These are phyloP conservation scores for Aix galericulata DNA, from an alignment of 2,113 vertebrate species.

Conservation along the genomic window DNA sequence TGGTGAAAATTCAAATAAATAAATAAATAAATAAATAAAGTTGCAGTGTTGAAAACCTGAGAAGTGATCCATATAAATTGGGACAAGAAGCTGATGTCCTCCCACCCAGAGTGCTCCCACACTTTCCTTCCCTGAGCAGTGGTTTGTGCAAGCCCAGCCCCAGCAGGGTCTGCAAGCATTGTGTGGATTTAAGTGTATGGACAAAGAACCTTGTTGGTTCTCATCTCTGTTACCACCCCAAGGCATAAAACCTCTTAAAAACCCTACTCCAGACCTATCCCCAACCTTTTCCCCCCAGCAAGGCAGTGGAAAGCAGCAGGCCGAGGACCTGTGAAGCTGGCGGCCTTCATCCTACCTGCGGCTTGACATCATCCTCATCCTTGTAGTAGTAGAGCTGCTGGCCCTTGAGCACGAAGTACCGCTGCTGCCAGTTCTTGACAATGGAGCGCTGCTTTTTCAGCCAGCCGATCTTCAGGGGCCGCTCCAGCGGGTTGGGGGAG, in stretches of 20 bases:
- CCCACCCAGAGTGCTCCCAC: not conserved
- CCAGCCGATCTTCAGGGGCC: slow-evolving; percentile 91
- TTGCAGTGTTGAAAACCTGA: not conserved
- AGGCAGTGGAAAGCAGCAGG: not conserved
- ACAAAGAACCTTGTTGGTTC: not conserved
- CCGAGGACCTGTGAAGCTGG: fast-evolving
- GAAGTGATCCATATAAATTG: not conserved
- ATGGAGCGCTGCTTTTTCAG: slow-evolving; percentile 93
- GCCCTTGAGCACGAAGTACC: slow-evolving; percentile 89
- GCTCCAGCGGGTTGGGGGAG: slow-evolving; percentile 77
- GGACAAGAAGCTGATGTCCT: not conserved
- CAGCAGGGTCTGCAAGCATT: no score
- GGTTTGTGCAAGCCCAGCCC: not conserved
- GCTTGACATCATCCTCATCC: slow-evolving; percentile 87
- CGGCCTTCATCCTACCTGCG: slow-evolving; percentile 70
- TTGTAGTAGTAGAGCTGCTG: slow-evolving; percentile 91
- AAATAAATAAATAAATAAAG: not conserved
- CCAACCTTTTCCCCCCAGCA: not conserved
- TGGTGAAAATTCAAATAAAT: not conserved
- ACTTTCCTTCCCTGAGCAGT: not conserved
- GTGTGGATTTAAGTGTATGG: not conserved
- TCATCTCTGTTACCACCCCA: not conserved
- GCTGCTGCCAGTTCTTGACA: slow-evolving; percentile 95
- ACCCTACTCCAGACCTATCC: not conserved
- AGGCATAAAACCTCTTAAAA: not conserved